Evolutionary conservation across 2,797 vertebrate species (phyloP).

Genomic region (Sebastes variabilis): DNA sequence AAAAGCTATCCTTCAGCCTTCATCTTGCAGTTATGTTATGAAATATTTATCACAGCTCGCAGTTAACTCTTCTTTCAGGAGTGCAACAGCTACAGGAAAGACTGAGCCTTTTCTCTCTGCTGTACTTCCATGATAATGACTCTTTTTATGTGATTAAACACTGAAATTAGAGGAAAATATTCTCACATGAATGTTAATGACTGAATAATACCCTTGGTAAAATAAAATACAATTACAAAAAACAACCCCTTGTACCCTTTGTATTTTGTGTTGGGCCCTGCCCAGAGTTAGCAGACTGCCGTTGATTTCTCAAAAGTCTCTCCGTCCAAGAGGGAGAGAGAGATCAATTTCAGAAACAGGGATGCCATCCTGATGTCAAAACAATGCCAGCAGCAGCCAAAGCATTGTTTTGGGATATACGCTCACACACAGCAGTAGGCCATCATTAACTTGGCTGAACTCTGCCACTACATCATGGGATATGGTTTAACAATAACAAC

Average conservation of each 20-base stretch:
- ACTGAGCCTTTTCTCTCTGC: slow-evolving; percentile 6
- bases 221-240: neutral
- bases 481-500: slow-evolving; percentile 70
- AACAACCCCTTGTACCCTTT: neutral
- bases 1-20: slow-evolving; percentile 57
- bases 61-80: slow-evolving; percentile 46
- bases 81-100: slow-evolving; percentile 17
- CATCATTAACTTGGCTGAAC: slow-evolving; percentile 70
- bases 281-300: neutral
- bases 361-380: slow-evolving; percentile 56
- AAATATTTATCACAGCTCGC: slow-evolving; percentile 59
- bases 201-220: neutral
- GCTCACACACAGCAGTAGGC: slow-evolving; percentile 19
- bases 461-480: slow-evolving; percentile 64
- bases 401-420: slow-evolving; percentile 40
- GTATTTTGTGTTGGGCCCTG: neutral
- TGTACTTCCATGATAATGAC: slow-evolving; percentile 6
- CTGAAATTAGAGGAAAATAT: neutral
- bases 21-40: slow-evolving; percentile 55
- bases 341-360: slow-evolving; percentile 51
- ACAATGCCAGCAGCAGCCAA: slow-evolving; percentile 54
- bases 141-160: slow-evolving; percentile 25
- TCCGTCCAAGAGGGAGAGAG: slow-evolving; percentile 9
- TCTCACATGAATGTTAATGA: slow-evolving; percentile 3
- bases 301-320: neutral